These are phyloP conservation scores for Larimichthys crocea DNA, from an alignment of 2,113 vertebrate species.

Conservation along the genomic window DNA sequence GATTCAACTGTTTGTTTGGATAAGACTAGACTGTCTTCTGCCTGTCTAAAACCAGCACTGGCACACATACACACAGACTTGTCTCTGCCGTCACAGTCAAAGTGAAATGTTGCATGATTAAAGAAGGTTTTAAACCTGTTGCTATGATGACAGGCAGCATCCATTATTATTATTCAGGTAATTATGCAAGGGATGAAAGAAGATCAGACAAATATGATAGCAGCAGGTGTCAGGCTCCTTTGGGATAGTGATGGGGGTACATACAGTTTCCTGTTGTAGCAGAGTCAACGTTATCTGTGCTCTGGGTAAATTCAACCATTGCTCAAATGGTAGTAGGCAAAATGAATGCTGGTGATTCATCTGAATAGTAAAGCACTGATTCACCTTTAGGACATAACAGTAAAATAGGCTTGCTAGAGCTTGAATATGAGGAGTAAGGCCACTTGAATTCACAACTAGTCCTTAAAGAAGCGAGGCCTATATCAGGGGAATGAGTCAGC, in stretches of 20 bases:
- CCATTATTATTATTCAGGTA: not conserved
- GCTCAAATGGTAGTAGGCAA: conserved; percentile 3
- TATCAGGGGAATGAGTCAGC: conserved; percentile 41
- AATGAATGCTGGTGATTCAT: not conserved
- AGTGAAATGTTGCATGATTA: conserved; percentile 8
- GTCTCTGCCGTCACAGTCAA: conserved; percentile 3
- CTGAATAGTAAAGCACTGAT: conserved; percentile 7
- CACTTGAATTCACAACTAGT: conserved; percentile 26
- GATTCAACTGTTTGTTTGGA: conserved; percentile 63
- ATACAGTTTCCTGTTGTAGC: not conserved
- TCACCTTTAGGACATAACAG: not conserved
- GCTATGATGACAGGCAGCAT: conserved; percentile 23
- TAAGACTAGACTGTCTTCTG: conserved; percentile 43
- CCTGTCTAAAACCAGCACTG: conserved; percentile 40
- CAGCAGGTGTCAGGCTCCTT: not conserved
- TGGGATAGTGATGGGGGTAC: not conserved
- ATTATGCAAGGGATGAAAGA: conserved; percentile 28
- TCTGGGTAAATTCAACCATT: not conserved
- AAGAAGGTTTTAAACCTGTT: conserved; percentile 31
- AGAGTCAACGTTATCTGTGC: not conserved
- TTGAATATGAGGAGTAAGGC: conserved; percentile 19
- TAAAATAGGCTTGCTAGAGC: not conserved
- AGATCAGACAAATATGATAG: conserved; percentile 25
- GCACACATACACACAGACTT: conserved; percentile 28
- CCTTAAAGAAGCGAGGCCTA: conserved; percentile 34